Evolutionary conservation across 2,888 invertebrate genomes (phyloP).

Genomic region (Acanthosoma haemorrhoidale): DNA sequence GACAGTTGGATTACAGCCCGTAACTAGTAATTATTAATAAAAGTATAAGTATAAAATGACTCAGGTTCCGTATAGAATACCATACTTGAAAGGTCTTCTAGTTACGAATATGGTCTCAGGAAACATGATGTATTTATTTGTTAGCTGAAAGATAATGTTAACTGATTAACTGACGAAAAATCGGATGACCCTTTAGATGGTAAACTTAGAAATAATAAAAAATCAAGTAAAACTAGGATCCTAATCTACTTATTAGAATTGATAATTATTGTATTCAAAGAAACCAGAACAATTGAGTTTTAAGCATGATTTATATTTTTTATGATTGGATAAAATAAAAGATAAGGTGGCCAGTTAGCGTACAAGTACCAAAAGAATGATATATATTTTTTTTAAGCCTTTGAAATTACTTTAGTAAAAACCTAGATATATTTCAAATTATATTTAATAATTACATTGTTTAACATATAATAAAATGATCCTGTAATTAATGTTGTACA

Average conservation of each 20-base stretch:
- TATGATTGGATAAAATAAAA: neutral
- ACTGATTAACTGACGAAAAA: too few relatives aligned
- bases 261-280: too few relatives aligned
- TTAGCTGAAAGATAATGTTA: too few relatives aligned
- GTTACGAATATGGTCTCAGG: too few relatives aligned
- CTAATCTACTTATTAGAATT: neutral
- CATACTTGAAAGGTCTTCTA: too few relatives aligned
- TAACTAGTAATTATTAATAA: too few relatives aligned
- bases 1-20: too few relatives aligned
- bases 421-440: neutral
- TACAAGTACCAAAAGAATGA: neutral
- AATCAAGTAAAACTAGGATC: neutral
- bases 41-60: too few relatives aligned
- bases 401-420: neutral
- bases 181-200: too few relatives aligned
- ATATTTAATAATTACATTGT: neutral
- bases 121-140: too few relatives aligned
- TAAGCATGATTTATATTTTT: neutral
- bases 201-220: neutral
- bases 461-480: neutral
- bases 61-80: too few relatives aligned
- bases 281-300: neutral
- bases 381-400: neutral
- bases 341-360: neutral
- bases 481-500: conserved; percentile 46